Evolutionary conservation across 2,888 invertebrate species (phyloP), one percentile per base, ranked within the genome.

Genomic region (Copidosoma aretas): DNA sequence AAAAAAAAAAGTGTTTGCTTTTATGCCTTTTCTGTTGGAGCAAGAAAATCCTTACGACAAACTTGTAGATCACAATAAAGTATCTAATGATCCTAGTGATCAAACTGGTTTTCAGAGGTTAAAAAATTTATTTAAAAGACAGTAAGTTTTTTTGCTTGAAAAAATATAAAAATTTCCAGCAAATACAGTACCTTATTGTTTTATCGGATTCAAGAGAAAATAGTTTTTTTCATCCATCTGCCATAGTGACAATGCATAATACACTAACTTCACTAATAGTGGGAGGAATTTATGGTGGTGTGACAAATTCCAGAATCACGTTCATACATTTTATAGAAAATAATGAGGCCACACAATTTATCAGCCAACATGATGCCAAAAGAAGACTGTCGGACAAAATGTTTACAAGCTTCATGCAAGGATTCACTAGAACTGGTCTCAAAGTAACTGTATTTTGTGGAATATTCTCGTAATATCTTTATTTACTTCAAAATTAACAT

Each of bases 301-400:
- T 88, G 54, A 79, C 86, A 2, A 83, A 85, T 73, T 89, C 91
- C 15, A 86, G 87, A 74, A 78, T 79, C 4, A 87, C 90, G 1
- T 91, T 91, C 76, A 72, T 89, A 53, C 86, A 89, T 75, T 93
- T 92, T 75, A 88, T 93, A 81, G 89, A 89, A 79, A 90, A 86
- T 73, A 92, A 93, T 83, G 88, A 92, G 84, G 93, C 92, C 12
- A 90, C 92, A 4, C 86, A 87, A 60, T 93, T 90, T 80, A 84
- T 84, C 60, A 87, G 87, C 61, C 90, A 90, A 71, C 80, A 88
- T 10, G 88, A 91, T 63, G 93, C 93, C 3, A 91, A 91, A 89
- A 89, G 88, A 86, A 87, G 87, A 77, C 80, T 93, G 19, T 92
- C 93, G 84, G 90, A 92, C 79, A 84, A 86, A 80, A 89, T 93